A percentile compares a stretch with the other conserved stretches of the same genome.
These are phyloP conservation scores for Syrrhaptes paradoxus DNA, from an alignment of 2,113 vertebrate genomes.

Conservation along the genomic window DNA sequence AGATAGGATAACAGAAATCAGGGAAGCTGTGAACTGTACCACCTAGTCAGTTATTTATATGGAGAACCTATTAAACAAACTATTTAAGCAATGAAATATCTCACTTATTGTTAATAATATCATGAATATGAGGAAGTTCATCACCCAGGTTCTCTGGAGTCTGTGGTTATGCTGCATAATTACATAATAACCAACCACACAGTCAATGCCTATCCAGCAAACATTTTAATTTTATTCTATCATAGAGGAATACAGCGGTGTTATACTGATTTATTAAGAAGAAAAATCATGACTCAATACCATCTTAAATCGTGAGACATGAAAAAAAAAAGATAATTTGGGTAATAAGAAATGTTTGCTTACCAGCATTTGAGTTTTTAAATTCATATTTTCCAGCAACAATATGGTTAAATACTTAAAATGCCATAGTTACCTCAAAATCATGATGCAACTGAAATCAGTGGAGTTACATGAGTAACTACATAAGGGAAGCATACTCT, in stretches of 20 bases:
- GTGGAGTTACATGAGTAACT: background rate
- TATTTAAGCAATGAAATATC: background rate
- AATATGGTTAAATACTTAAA: background rate
- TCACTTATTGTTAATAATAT: background rate
- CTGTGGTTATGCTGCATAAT: background rate
- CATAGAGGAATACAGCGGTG: background rate
- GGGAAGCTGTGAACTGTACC: background rate
- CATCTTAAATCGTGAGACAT: background rate
- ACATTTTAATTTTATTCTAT: background rate
- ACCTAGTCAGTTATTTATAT: background rate
- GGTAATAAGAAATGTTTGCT: background rate
- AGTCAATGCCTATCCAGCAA: background rate
- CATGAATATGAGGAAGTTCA: background rate
- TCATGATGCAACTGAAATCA: background rate
- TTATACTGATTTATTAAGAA: background rate
- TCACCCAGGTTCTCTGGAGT: background rate
- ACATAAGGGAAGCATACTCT: background rate
- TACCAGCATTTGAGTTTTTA: background rate
- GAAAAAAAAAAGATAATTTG: rapidly evolving
- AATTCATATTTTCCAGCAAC: background rate
- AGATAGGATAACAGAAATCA: background rate
- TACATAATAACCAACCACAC: background rate
- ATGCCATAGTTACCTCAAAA: background rate
- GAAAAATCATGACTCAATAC: background rate
- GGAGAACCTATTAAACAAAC: background rate